Base-by-base conservation (phyloP, 2,888 invertebrate genomes). In the Rotaria macrura region DNA sequence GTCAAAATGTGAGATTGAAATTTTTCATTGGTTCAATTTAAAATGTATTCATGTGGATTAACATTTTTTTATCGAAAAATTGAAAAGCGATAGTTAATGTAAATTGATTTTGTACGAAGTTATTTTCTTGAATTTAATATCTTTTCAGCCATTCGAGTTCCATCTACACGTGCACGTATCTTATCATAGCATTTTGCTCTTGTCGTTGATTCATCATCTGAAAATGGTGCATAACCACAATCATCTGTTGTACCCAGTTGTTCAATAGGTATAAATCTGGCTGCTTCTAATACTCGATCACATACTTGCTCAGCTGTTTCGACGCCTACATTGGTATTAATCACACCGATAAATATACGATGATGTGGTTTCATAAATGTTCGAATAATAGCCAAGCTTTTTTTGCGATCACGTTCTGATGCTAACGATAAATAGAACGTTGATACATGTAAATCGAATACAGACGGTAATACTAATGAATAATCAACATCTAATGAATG, bases 141-240 rank as follows among this genome's bases (percentile, higher is more conserved):
- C 3, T 14, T 4, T 43, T 79, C 43, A 79, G 79, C 79, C 43
- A 79, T 79, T 43, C n/a, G 40, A 20, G 84, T 84, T 9, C 49
- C 84, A 54, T 49, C 52, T 17, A 84, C 52, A 25, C 49, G 49
- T 47, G 84, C 84, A 52, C 52, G 23, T 84, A 84, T 49, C 52
- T 49, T 54, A 52, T 84, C 54, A 20, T 54, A 84, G 20, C 20
- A 34, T 34, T 43, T 54, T 1, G 20, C 34, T 54, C 52, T 20
- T 38, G 29, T 49, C 23, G 54, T 84, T 84, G 84, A 52, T 52
- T 52, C 29, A 38, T 49, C 54, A 84, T 84, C 84, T 12, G 49
- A 1, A 84, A 84, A 84, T 52, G 84, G 54, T 52, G 84, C n/a
- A 84, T 17, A 84, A 7, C 84, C 84, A 84, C 84, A 84, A 84